Conservation (phyloP, 2,888 invertebrate species). For the Nomada goodeniana region DNA sequence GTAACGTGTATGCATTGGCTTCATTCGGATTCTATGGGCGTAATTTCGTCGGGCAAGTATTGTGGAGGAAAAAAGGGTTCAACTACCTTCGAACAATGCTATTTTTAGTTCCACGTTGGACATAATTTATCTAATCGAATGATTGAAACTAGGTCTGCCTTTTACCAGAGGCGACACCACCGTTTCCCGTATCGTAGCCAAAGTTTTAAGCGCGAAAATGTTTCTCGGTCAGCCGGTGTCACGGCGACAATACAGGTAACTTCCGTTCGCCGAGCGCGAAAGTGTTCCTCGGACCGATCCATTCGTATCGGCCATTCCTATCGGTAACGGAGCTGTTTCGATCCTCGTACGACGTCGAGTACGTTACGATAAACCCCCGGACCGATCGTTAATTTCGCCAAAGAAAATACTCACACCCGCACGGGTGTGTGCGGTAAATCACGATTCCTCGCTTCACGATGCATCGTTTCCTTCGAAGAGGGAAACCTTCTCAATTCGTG, state of each 20-base stretch:
- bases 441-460: constrained; percentile 13
- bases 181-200: not conserved
- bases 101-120: too few relatives aligned
- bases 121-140: too few relatives aligned
- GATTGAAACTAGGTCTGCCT: too few relatives aligned
- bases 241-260: constrained; percentile 18
- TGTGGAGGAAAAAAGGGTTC: too few relatives aligned
- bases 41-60: too few relatives aligned
- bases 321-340: constrained; percentile 70
- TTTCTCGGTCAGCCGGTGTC: constrained; percentile 23
- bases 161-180: not conserved
- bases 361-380: constrained; percentile 65
- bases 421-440: constrained; percentile 28
- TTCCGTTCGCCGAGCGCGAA: constrained; percentile 44
- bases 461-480: too few relatives aligned
- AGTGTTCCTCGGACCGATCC: constrained; percentile 39
- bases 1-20: not conserved
- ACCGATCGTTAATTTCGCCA: constrained; percentile 70
- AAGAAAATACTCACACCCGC: constrained; percentile 43
- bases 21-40: not conserved
- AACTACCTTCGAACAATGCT: too few relatives aligned
- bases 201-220: constrained; percentile 13
- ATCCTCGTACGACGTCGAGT: constrained; percentile 60
- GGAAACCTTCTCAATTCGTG: too few relatives aligned
- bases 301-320: constrained; percentile 63